Evolutionary conservation across 2,888 invertebrate species (phyloP).

Genomic region (Thymelicus sylvestris): DNA sequence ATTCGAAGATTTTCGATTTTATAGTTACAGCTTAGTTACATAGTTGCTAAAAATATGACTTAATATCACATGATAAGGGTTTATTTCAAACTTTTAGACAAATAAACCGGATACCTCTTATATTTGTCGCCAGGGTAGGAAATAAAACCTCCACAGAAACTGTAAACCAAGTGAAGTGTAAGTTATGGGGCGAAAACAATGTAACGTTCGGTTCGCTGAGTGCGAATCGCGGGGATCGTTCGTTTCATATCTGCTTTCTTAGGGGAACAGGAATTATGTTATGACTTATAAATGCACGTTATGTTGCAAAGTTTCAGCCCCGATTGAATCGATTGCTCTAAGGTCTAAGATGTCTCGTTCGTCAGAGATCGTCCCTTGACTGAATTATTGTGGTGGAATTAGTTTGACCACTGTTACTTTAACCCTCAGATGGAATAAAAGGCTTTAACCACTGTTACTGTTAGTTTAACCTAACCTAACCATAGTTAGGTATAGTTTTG

Average conservation of each 20-base stretch:
- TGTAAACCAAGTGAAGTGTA: neutral
- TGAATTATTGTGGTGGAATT: no score
- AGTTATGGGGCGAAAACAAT: conserved; percentile 2
- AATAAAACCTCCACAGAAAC: neutral
- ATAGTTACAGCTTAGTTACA: no score
- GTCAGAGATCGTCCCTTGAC: no score
- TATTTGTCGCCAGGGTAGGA: neutral
- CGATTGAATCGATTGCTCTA: no score
- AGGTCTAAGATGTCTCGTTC: no score
- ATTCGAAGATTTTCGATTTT: neutral
- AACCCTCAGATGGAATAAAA: no score
- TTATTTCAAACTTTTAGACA: neutral
- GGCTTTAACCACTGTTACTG: no score
- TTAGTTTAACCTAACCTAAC: no score
- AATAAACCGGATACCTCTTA: neutral
- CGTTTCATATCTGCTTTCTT: neutral
- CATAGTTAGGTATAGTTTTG: no score
- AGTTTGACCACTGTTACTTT: no score
- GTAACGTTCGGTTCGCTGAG: neutral
- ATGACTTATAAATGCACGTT: neutral
- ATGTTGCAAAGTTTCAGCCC: no score
- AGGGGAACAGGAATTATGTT: neutral
- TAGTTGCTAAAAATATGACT: neutral
- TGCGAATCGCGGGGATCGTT: neutral
- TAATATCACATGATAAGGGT: neutral